These are phyloP conservation scores for Chelon auratus DNA, from an alignment of 2,797 vertebrate species.

Conservation along the genomic window DNA sequence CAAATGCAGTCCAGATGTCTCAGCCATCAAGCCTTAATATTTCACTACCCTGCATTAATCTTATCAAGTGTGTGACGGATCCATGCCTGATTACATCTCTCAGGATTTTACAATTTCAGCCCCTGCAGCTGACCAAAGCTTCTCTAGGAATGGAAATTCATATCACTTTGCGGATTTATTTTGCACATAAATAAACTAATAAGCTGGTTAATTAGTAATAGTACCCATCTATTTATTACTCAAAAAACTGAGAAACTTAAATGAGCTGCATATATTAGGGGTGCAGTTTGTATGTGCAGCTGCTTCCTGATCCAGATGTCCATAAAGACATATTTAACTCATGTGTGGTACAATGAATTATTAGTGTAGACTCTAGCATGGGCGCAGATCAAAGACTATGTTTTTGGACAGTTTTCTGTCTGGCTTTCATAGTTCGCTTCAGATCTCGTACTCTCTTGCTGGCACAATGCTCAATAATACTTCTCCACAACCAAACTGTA, in stretches of 20 bases:
- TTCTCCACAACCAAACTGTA: neutral
- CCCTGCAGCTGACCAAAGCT: conserved; percentile 71
- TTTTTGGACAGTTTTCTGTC: neutral
- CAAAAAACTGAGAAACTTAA: conserved; percentile 11
- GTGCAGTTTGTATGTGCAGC: neutral
- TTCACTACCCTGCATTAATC: conserved; percentile 83
- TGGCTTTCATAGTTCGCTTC: neutral
- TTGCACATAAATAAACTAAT: conserved; percentile 23
- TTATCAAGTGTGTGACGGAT: conserved; percentile 81
- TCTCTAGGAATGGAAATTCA: conserved; percentile 41
- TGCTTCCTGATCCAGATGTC: neutral
- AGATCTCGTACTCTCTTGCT: neutral
- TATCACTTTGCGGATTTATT: conserved; percentile 30
- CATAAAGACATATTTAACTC: neutral
- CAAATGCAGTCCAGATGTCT: conserved; percentile 87
- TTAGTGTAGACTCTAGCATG: neutral
- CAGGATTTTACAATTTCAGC: conserved; percentile 61
- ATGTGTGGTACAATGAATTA: neutral
- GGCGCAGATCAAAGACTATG: neutral
- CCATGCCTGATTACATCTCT: conserved; percentile 80
- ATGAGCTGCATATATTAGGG: neutral
- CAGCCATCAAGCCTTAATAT: conserved; percentile 80
- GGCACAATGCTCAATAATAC: neutral
- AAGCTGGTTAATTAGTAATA: conserved; percentile 14
- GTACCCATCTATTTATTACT: conserved; percentile 2